phyloP scores from a whole-genome alignment of 92 coral and sea anemone species.

The Heliopora coerulea region DNA sequence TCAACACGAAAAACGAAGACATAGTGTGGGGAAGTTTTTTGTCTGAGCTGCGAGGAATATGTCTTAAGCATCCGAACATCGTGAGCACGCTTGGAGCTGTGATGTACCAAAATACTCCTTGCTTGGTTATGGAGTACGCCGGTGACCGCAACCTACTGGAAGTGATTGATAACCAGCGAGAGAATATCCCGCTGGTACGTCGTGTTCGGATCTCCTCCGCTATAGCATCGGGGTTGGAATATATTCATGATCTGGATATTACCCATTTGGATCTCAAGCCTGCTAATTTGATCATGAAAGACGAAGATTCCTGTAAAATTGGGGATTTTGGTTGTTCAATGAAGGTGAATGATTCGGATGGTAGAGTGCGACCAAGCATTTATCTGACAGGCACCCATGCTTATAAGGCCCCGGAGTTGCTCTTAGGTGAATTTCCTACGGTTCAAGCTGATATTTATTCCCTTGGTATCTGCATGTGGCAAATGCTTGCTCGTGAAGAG shows the following conservation, averaged over 20 bases:
- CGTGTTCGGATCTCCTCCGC: constrained; percentile 65
- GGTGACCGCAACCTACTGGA: constrained; percentile 78
- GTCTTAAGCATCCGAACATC: constrained; percentile 69
- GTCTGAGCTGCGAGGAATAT: constrained; percentile 72
- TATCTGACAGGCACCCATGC: constrained; percentile 88
- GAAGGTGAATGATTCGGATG: constrained; percentile 67
- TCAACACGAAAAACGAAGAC: constrained; percentile 63
- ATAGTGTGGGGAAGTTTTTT: constrained; percentile 66
- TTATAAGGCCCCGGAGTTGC: constrained; percentile 86
- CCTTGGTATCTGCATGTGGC: constrained; percentile 91
- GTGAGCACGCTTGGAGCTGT: constrained; percentile 76
- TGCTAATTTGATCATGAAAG: constrained; percentile 77
- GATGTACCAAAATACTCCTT: constrained; percentile 63
- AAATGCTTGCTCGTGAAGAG: constrained; percentile 83
- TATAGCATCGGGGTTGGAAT: constrained; percentile 53
- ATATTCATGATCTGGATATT: constrained; percentile 65
- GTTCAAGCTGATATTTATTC: constrained; percentile 83
- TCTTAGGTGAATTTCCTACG: constrained; percentile 81
- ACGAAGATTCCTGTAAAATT: constrained; percentile 70
- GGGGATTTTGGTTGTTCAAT: constrained; percentile 95
- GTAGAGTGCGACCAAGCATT: constrained; percentile 62
- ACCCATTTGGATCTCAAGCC: constrained; percentile 91
- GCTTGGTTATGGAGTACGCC: constrained; percentile 85
- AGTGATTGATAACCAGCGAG: constrained; percentile 68
- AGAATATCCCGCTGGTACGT: constrained; percentile 56